Base-by-base conservation (phyloP, 2,888 invertebrate genomes). In the Syritta pipiens region DNA sequence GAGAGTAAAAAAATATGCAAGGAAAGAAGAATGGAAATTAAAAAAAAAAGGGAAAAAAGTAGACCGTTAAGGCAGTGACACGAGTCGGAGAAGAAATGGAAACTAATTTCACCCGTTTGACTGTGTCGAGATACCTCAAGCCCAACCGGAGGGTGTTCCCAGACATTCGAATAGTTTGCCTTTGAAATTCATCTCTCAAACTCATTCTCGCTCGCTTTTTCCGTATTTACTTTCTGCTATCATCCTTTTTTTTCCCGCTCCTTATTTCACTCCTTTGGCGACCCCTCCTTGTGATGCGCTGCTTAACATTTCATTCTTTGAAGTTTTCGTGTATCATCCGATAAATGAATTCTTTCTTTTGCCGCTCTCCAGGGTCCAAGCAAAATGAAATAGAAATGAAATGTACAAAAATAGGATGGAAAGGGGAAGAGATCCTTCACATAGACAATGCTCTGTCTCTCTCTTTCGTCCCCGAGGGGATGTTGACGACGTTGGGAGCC, bases 81-180 rank as follows among this genome's bases (percentile, higher is more conserved):
- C 55, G 55, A 28, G 40, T 26, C 14, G 42, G 37, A 37, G 46
- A 60, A 60, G 67, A 55, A 75, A 68, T 68, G 42, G 42, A 75
- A 68, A 68, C 75, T 75, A 75, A 69, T 76, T 76, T 76, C 30
- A 69, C 40, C 75, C 75, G 49, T 76, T 76, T 55, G 68, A 69
- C 30, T 37, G 63, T 19, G 46, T 9, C 24, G 46, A 26, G 10
- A 7, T 71, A 72, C 42, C 49, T 48, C 46, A 28, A 55, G 26
- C 49, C 55, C n/a, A 57, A 55, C 60, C 44, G 14, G 37, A 48
- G 35, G 53, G 42, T 35, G 48, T 48, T 46, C 55, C 28, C 74
- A 51, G 51, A 49, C 60, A 53, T 53, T 68, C 62, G 68, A 62
- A 62, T 62, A 49, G 68, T 75, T 68, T 68, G 40, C 59, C 71